These are phyloP conservation scores for Alentia gelatinosa DNA, from an alignment of 2,888 invertebrate genomes.

Conservation along the genomic window DNA sequence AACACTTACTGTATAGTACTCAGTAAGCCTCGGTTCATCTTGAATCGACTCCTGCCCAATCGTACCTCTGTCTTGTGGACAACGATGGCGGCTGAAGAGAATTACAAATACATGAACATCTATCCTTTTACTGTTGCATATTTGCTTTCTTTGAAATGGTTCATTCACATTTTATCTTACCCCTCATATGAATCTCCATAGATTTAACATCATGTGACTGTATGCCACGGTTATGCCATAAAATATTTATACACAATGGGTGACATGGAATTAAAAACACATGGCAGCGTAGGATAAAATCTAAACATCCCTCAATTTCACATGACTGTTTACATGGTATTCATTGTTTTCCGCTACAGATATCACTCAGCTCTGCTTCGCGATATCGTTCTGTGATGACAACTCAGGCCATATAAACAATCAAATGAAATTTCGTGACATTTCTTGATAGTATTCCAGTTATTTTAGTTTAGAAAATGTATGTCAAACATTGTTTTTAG, in stretches of 20 bases:
- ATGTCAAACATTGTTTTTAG: too few species aligned
- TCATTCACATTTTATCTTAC: background rate
- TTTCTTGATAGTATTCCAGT: too few species aligned
- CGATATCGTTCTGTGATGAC: too few species aligned
- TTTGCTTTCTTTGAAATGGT: background rate
- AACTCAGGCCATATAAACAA: too few species aligned
- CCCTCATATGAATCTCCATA: background rate
- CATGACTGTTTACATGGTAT: too few species aligned
- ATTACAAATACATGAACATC: background rate
- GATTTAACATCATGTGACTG: background rate
- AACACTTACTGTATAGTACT: background rate
- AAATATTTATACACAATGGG: background rate
- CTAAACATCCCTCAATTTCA: too few species aligned
- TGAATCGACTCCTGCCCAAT: background rate
- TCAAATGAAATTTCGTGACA: too few species aligned
- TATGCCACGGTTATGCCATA: background rate
- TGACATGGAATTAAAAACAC: background rate
- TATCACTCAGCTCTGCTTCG: too few species aligned
- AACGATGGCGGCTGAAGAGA: background rate
- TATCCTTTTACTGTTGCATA: background rate
- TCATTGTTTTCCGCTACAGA: too few species aligned
- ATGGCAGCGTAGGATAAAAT: too few species aligned
- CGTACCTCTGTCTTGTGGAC: conserved; percentile 5
- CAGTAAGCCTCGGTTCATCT: background rate
- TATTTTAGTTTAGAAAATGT: too few species aligned